Evolutionary conservation across 2,888 invertebrate genomes (phyloP).

Genomic region (Amblyjoppa fuscipennis): DNA sequence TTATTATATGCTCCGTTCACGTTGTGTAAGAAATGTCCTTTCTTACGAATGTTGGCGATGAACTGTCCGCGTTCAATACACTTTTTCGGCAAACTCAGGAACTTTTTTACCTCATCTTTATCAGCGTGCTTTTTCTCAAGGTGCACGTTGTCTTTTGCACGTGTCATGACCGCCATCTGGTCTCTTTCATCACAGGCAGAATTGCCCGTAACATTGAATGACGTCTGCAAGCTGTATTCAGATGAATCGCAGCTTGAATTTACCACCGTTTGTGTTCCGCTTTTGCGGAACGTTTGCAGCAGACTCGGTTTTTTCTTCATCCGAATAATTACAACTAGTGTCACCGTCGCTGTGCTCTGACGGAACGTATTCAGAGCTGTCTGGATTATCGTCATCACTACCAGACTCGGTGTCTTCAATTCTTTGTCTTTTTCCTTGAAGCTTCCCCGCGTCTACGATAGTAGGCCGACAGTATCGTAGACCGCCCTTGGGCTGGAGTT

Average conservation of each 20-base stretch:
- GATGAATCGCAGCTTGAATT: constrained; percentile 23
- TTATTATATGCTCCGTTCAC: constrained; percentile 53
- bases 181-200: constrained; percentile 28
- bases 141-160: constrained; percentile 32
- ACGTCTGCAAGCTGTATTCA: background rate
- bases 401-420: background rate
- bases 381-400: background rate
- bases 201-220: constrained; percentile 34
- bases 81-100: constrained; percentile 22
- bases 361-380: constrained; percentile 1
- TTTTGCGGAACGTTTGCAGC: background rate
- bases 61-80: constrained; percentile 20
- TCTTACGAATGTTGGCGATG: constrained; percentile 53
- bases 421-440: background rate
- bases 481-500: too few species aligned
- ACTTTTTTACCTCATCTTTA: constrained; percentile 44
- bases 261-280: background rate
- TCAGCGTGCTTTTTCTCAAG: constrained; percentile 42
- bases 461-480: too few species aligned
- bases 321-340: background rate
- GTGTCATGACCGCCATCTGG: constrained; percentile 24
- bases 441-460: background rate
- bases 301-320: background rate
- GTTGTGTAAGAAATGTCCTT: constrained; percentile 61
- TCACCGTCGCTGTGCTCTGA: background rate